A percentile compares a stretch with the other conserved stretches of the same genome.
phyloP scores from a whole-genome alignment of 2,113 vertebrate genomes.

The Pangasianodon hypophthalmus region DNA sequence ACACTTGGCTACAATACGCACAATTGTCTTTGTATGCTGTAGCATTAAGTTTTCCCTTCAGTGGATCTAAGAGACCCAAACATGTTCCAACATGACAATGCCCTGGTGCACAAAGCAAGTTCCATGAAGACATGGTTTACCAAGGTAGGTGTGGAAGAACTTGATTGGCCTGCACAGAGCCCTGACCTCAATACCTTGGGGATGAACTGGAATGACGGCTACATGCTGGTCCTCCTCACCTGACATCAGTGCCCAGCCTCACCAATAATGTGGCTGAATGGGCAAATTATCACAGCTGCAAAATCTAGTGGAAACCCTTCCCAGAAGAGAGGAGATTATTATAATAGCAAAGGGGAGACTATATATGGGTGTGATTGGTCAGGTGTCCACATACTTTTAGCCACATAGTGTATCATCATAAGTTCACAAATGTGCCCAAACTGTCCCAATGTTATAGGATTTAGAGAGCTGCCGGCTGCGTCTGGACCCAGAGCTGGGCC shows the following conservation, averaged over 20 bases:
- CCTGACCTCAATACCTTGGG: background rate
- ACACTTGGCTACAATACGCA: background rate
- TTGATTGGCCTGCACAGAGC: background rate
- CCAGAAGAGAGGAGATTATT: background rate
- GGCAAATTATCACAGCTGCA: background rate
- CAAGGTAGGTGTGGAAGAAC: background rate
- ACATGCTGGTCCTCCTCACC: too few species aligned
- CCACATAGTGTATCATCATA: background rate
- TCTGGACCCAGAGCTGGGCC: conserved; percentile 91
- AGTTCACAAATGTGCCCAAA: background rate
- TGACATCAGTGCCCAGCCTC: background rate
- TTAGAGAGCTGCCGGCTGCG: conserved; percentile 91
- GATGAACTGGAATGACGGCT: background rate
- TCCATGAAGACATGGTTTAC: background rate
- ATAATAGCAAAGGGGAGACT: background rate
- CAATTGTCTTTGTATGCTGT: background rate
- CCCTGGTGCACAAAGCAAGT: background rate
- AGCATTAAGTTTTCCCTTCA: background rate
- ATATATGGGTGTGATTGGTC: background rate
- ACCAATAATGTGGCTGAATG: background rate
- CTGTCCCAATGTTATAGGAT: conserved; percentile 75
- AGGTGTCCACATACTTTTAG: background rate
- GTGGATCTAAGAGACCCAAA: background rate
- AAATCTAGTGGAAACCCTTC: background rate
- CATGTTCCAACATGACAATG: background rate